These are phyloP conservation scores for Drosophila setosimentum DNA, from an alignment of 2,888 invertebrate genomes.

Conservation along the genomic window DNA sequence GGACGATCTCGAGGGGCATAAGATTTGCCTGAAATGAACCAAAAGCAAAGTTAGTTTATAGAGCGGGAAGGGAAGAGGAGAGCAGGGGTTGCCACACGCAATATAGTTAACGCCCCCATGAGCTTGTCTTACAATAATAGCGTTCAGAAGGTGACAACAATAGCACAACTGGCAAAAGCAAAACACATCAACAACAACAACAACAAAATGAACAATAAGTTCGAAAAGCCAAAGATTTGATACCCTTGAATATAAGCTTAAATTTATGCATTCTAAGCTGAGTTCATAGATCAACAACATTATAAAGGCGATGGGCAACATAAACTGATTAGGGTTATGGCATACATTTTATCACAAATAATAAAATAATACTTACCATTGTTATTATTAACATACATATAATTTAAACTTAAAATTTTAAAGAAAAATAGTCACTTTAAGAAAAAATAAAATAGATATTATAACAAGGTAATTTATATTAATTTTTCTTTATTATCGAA, in stretches of 20 bases:
- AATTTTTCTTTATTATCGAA: not conserved
- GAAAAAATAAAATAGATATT: not conserved
- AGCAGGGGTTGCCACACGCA: not conserved
- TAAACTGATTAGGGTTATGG: not conserved
- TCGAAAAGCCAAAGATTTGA: slow-evolving; percentile 41
- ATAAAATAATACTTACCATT: not conserved
- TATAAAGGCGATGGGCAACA: not conserved
- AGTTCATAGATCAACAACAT: not conserved
- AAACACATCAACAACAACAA: slow-evolving; percentile 39
- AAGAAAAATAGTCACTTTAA: not conserved
- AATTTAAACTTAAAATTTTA: not conserved
- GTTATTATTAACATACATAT: not conserved
- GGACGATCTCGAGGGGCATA: slow-evolving; percentile 6
- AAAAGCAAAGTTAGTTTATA: slow-evolving; percentile 54
- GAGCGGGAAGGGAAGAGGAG: not conserved
- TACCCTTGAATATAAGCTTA: slow-evolving; percentile 24
- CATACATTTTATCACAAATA: not conserved
- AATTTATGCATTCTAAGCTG: not conserved
- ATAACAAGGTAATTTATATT: not conserved
- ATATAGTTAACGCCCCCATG: slow-evolving; percentile 39
- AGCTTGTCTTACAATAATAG: slow-evolving; percentile 35
- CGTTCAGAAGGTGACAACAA: slow-evolving; percentile 52
- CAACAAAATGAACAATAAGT: not conserved
- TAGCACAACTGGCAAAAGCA: slow-evolving; percentile 49
- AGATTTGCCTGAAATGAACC: slow-evolving; percentile 48